Base-by-base conservation (phyloP, 2,113 vertebrate genomes). In the Trematomus loennbergii region DNA sequence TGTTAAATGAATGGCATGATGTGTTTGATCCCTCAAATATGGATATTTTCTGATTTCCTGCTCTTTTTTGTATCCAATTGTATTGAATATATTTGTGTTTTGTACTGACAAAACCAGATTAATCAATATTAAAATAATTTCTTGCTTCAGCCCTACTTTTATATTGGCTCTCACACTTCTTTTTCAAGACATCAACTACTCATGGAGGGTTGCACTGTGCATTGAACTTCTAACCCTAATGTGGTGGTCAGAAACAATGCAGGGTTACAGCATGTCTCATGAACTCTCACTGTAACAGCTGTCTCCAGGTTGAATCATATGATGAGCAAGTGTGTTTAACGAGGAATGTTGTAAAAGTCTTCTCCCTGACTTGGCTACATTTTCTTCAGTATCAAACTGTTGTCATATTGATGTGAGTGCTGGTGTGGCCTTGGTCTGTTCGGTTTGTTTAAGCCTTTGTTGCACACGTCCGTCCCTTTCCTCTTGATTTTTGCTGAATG, bases 401-500 rank as follows among this genome's bases (percentile, higher is more conserved):
- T 85, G 59, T 63, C 36, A 46, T 73, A 48, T 20, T 20, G 25
- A 60, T 60, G 20, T 18, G 29, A 17, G 20, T 64, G 46, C 10
- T 0, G 46, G 12, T n/a, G 50, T 9, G 46, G 33, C 50, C 58
- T 74, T 40, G 57, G 57, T 4, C 36, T 72, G 12, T 62, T 75
- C 33, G 48, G 63, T 50, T 43, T 46, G 53, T 78, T 12, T 25
- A 61, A 76, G 15, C 10, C 16, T 59, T 60, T 63, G 25, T 66
- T 72, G 33, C 36, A 43, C 52, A 46, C 10, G 5, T 63, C 0
- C 5, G 22, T 53, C 25, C 16, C 57, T 83, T 88, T 79, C 74
- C 78, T 36, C 52, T 18, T 40, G n/a, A 53, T 81, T 87, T 84
- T 53, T 83, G 91, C 86, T 92, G 86, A 92, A 84, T 78, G 48